Conservation (phyloP, 2,113 vertebrate genomes). For the Centropus bengalensis region DNA sequence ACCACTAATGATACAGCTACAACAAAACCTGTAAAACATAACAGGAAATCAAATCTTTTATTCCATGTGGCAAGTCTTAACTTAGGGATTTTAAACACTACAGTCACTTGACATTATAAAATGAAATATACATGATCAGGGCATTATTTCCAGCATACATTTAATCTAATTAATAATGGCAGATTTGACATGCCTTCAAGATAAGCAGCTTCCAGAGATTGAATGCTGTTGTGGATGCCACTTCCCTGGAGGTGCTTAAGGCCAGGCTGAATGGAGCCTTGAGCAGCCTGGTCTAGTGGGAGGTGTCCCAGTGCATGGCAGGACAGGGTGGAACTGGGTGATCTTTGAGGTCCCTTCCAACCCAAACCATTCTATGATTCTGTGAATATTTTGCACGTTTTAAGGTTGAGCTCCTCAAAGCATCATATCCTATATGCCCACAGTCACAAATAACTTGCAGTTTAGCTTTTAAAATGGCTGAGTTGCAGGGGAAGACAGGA, state of each 20-base stretch:
- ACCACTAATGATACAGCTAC: conserved; percentile 30
- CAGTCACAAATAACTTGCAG: background rate
- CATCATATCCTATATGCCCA: background rate
- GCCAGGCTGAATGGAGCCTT: too few relatives aligned
- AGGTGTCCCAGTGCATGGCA: too few relatives aligned
- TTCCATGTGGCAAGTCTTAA: background rate
- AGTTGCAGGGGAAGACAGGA: background rate
- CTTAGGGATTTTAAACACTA: background rate
- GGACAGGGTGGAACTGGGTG: too few relatives aligned
- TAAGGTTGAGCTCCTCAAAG: background rate
- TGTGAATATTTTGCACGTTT: background rate
- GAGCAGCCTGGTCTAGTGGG: too few relatives aligned
- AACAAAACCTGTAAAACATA: conserved; percentile 56
- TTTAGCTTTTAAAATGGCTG: background rate
- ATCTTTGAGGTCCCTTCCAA: too few relatives aligned
- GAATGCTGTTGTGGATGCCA: too few relatives aligned
- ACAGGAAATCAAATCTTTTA: background rate
- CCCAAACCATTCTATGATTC: too few relatives aligned
- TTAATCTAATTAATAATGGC: background rate
- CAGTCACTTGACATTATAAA: background rate
- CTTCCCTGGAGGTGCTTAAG: too few relatives aligned
- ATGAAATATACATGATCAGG: background rate
- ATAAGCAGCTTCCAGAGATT: background rate
- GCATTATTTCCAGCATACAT: background rate
- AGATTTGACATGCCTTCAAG: background rate